Evolutionary conservation across 2,113 vertebrate genomes (phyloP), one percentile per base, ranked within the genome.

Genomic region (Oncorhynchus masou): DNA sequence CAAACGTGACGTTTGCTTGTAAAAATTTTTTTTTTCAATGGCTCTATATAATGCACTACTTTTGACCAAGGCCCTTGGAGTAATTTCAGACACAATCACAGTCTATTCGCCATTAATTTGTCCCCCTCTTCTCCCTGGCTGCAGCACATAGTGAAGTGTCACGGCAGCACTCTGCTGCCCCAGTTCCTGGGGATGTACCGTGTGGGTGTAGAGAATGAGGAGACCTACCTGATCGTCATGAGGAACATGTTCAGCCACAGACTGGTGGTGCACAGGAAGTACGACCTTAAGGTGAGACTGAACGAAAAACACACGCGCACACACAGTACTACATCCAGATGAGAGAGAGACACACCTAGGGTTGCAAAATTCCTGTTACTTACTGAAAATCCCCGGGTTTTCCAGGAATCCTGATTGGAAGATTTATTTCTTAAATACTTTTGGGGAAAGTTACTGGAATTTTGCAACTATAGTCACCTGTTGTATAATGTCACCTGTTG

Each of bases 161-260:
- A 98, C 0, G 96, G 96, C n/a, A 95, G 82, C 89, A 98, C 96
- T 0, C 91, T 98, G 78, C 93, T 98, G 83, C 97, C 97, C 0
- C 96, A 97, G 81, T 98, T 98, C 88, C 88, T 97, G 89, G 95
- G 96, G 0, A 98, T 98, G 97, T 98, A 97, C 91, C 94, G 97
- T 0, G 92, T 97, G 7, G 95, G 93, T 0, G 97, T 98, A 85
- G 97, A 98, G 81, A 96, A 88, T 0, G 97, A 98, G 88, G 96
- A 98, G 85, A 95, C 93, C n/a, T 98, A 98, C 87, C 91, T 98
- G 89, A 94, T 98, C 1, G 95, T 97, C 75, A 98, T 97, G 96
- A 95, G 97, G 85, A 98, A 97, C 91, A 95, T 96, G 88, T 98
- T 98, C 83, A 97, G 97, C 90, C 96, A 97, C 90, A 92, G 96